Evolutionary conservation across 2,797 vertebrate species (phyloP), one percentile per base, ranked within the genome.

Genomic region (Borostomias antarcticus): DNA sequence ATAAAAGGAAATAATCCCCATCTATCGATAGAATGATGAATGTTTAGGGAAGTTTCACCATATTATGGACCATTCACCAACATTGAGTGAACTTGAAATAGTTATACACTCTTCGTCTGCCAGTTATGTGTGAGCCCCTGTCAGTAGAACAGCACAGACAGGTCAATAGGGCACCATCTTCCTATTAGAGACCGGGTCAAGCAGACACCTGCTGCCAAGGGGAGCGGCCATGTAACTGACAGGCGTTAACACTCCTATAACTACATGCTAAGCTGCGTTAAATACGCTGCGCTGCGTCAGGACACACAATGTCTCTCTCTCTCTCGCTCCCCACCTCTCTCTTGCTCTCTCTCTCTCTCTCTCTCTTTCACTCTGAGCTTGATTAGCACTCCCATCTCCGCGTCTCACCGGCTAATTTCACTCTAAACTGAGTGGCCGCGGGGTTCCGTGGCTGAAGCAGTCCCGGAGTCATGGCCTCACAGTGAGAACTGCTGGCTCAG

Each of bases 191-290:
- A 53, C 60, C 15, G 79, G 87, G 83, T 89, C 85, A 88, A 80
- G 78, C 65, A 72, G 76, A 80, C 83, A 85, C 82, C 81, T 85
- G 82, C 69, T 74, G 72, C 76, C 77, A 75, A 73, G 79, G 77
- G 54, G 56, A 81, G 72, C 62, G 68, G 75, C 70, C 57, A 0
- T 58, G 48, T 86, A 88, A 88, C 84, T 86, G 85, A 89, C 88
- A 87, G 84, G 85, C 82, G 72, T 91, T 89, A 89, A 89, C 85
- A 87, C 84, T 79, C 78, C 63, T 58, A 75, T 88, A 89, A 90
- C 87, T 82, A 86, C 80, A 76, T 70, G 84, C 71, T 88, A 84
- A 86, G 79, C 79, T 83, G 82, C 29, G 74, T 87, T 91, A 89
- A 85, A 85, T 75, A 82, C 74, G 84, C 82, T 85, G 82, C 79